Conservation (phyloP, 2,888 invertebrate genomes). For the Liopterus haemorrhoidalis region DNA sequence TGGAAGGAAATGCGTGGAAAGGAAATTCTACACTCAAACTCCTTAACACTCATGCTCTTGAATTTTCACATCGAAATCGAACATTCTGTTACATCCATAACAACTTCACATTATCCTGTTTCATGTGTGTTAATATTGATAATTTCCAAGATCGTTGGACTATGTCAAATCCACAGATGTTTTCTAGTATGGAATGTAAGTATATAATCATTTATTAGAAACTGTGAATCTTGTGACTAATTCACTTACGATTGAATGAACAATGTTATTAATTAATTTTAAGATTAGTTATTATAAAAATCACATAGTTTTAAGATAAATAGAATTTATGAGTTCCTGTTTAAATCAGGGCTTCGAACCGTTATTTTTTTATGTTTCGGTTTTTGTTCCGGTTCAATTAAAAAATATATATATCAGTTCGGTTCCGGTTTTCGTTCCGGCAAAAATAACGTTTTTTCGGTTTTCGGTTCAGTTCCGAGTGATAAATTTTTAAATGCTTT, state of each 20-base stretch:
- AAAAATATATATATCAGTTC: no score
- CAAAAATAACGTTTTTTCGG: no score
- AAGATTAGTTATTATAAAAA: slow-evolving; percentile 7
- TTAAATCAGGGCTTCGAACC: no score
- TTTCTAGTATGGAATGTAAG: slow-evolving; percentile 60
- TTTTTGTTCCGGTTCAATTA: no score
- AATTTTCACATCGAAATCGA: slow-evolving; percentile 62
- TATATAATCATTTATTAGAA: slow-evolving; percentile 26
- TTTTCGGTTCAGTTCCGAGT: no score
- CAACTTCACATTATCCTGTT: slow-evolving; percentile 49
- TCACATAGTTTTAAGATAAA: slow-evolving; percentile 5
- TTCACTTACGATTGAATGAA: slow-evolving; percentile 7
- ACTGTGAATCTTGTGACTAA: not conserved
- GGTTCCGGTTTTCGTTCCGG: no score
- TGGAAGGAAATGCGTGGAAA: slow-evolving; percentile 49
- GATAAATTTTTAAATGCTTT: no score
- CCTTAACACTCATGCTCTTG: slow-evolving; percentile 50
- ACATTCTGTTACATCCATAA: slow-evolving; percentile 69
- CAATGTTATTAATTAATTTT: slow-evolving; percentile 9
- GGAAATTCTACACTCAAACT: slow-evolving; percentile 44
- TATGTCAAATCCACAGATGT: slow-evolving; percentile 55
- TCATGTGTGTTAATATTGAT: slow-evolving; percentile 63
- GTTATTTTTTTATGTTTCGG: no score
- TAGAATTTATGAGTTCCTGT: not conserved
- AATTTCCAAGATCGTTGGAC: slow-evolving; percentile 56